These are phyloP conservation scores for Oscheius sp. DNA, from an alignment of 2,888 invertebrate genomes.

Conservation along the genomic window DNA sequence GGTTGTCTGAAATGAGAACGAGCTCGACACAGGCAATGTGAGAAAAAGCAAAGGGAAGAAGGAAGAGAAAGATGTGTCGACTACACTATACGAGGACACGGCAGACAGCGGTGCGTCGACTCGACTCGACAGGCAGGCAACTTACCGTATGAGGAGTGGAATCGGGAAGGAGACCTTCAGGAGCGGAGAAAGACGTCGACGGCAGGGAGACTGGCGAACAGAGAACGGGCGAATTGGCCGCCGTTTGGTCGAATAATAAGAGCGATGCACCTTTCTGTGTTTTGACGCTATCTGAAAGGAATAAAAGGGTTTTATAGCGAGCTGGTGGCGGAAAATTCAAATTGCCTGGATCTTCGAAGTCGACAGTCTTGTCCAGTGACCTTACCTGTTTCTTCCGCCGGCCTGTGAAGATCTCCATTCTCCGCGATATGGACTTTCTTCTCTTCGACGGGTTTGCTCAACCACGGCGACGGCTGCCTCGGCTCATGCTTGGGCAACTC, in stretches of 20 bases:
- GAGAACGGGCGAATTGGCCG: background rate
- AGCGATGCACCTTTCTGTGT: slow-evolving; percentile 7
- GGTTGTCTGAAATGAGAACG: slow-evolving; percentile 33
- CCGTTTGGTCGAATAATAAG: slow-evolving; percentile 20
- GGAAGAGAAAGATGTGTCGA: background rate
- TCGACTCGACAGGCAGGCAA: background rate
- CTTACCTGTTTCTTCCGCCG: background rate
- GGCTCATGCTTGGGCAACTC: slow-evolving; percentile 58
- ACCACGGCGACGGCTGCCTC: slow-evolving; percentile 54
- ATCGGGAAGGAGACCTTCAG: background rate
- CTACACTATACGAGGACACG: background rate
- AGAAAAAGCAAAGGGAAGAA: background rate
- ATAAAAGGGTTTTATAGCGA: background rate
- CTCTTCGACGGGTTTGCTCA: slow-evolving; percentile 32
- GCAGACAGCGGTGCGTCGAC: slow-evolving; percentile 1
- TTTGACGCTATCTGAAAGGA: slow-evolving; percentile 1
- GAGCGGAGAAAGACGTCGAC: slow-evolving; percentile 15
- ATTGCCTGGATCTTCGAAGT: too few relatives aligned
- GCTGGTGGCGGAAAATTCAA: background rate
- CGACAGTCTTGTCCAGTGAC: background rate
- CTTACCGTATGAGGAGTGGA: background rate
- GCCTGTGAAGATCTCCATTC: background rate
- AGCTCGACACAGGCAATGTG: slow-evolving; percentile 18
- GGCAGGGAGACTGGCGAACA: slow-evolving; percentile 16
- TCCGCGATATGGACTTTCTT: background rate